Percentiles rank a stretch among this genome's conserved stretches.
Evolutionary conservation across 1,140 invertebrate species (phyloP).

Genomic region (Telenomus remus): DNA sequence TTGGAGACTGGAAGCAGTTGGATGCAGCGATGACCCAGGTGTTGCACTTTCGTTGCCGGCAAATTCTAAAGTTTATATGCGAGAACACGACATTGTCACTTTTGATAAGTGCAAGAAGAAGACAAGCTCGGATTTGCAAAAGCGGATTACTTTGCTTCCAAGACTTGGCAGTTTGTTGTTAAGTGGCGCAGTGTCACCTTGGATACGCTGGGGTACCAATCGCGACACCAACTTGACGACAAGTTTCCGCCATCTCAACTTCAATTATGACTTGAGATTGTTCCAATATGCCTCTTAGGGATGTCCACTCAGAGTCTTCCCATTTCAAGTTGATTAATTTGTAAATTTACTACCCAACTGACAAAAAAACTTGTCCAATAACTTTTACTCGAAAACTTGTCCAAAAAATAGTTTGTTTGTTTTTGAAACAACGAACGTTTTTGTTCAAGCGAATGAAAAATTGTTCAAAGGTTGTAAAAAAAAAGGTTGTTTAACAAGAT

Average conservation of each 20-base stretch:
- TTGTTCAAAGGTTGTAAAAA: too few relatives aligned
- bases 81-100: constrained; percentile 10
- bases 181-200: constrained; percentile 14
- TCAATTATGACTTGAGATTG: constrained; percentile 9
- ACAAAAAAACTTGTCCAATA: too few relatives aligned
- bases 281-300: too few relatives aligned
- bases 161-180: constrained; percentile 13
- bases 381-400: too few relatives aligned
- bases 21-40: not conserved
- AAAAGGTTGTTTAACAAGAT: too few relatives aligned
- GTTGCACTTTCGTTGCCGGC: not conserved
- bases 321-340: too few relatives aligned
- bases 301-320: too few relatives aligned
- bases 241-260: constrained; percentile 11
- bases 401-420: too few relatives aligned
- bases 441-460: too few relatives aligned
- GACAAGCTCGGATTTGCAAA: constrained; percentile 8
- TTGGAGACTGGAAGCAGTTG: constrained; percentile 14
- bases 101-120: constrained; percentile 18
- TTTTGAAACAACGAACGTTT: too few relatives aligned
- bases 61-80: constrained; percentile 12
- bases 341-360: too few relatives aligned
- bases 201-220: constrained; percentile 3
- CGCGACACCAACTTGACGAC: constrained; percentile 2
- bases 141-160: constrained; percentile 30